Conservation (phyloP, 35 echinoderm and acorn worm species). For the Patiria miniata region DNA sequence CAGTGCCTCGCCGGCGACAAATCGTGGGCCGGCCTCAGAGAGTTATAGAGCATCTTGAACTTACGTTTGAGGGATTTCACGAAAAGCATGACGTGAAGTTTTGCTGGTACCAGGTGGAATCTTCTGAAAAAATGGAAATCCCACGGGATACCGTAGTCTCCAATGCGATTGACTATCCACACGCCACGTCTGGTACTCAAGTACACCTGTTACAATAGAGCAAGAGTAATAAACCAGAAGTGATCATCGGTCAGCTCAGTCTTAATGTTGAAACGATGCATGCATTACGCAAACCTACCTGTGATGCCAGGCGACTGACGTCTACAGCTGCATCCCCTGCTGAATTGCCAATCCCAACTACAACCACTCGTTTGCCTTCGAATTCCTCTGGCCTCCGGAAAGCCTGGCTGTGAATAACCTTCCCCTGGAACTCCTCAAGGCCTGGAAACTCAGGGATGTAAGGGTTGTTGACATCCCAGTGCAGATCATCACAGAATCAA, state of each 20-base stretch:
- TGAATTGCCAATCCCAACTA: constrained; percentile 76
- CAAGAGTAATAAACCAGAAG: too few relatives aligned
- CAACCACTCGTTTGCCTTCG: constrained; percentile 55
- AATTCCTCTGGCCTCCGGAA: constrained; percentile 53
- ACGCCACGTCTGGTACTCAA: constrained; percentile 73
- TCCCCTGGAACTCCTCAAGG: constrained; percentile 71
- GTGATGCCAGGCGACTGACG: constrained; percentile 56
- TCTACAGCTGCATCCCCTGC: constrained; percentile 83
- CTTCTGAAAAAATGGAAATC: constrained; percentile 37
- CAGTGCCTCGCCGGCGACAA: constrained; percentile 41
- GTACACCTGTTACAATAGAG: constrained; percentile 46
- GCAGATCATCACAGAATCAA: constrained; percentile 82
- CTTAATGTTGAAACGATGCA: too few relatives aligned
- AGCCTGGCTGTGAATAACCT: constrained; percentile 64
- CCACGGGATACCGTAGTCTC: constrained; percentile 43
- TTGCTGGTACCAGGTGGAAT: background rate
- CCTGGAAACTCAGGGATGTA: constrained; percentile 62
- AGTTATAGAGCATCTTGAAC: background rate
- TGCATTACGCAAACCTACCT: constrained; percentile 42
- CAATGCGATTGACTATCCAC: constrained; percentile 44
- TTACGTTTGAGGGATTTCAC: background rate
- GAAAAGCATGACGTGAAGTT: background rate
- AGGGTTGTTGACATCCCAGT: constrained; percentile 62
- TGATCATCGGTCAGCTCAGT: too few relatives aligned
- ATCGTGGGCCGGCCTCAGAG: constrained; percentile 1